Evolutionary conservation across 2,113 vertebrate species (phyloP), one percentile per base, ranked within the genome.

Genomic region (Cheilinus undulatus): DNA sequence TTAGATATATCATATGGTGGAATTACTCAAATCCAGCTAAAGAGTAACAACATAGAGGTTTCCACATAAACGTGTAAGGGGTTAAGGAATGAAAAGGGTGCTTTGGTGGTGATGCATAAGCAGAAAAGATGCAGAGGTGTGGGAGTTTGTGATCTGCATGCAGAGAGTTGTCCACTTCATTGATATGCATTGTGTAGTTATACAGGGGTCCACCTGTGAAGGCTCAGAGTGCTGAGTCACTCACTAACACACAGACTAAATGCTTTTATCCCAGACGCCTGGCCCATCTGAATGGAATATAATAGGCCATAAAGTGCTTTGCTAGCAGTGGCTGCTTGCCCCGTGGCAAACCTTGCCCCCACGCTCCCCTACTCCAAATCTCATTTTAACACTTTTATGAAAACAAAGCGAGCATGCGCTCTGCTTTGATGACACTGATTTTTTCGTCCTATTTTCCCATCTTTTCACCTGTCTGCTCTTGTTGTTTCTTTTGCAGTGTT

Each of bases 221-320:
- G 46, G 70, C 75, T 86, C 75, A 46, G 49, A 90, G 73, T 89
- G 88, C 90, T 92, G 90, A 92, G 88, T 91, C 91, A 92, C 81
- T 82, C 76, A 34, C 72, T 58, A 85, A 80, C 73, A 27, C 82
- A 49, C 67, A 79, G 89, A 80, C 88, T 82, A 86, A 91, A 91
- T 90, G 90, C 88, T 91, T 91, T 90, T 88, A 89, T 88, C 74
- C 78, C 74, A 77, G 87, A 90, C 79, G 87, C 88, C 87, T 60
- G 71, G 82, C 86, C 85, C 82, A 80, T 90, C 86, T 90, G 84
- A 91, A 88, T 88, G 85, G 89, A 90, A 90, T 87, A 89, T 91
- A 90, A 92, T 91, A 75, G 82, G 80, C 86, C 50, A 51, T 82
- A 90, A 90, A 92, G 90, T 90, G 88, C 86, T 91, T 82, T 72